Conservation (phyloP, 2,797 vertebrate genomes). For the Streptopelia turtur region DNA sequence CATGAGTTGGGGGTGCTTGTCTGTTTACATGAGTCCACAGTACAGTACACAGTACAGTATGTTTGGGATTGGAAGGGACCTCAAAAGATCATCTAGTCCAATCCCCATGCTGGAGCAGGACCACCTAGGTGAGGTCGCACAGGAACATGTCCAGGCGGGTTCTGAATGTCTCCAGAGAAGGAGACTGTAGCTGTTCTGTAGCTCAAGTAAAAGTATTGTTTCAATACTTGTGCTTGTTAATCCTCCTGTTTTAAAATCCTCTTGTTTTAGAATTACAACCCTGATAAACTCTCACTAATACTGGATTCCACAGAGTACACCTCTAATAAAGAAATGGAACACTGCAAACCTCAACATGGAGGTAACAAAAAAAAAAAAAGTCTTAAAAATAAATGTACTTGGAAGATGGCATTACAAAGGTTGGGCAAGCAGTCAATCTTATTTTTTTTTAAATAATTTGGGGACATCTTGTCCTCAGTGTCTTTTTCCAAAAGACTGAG, state of each 20-base stretch:
- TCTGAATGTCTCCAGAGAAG: no score
- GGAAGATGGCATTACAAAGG: background rate
- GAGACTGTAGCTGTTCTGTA: no score
- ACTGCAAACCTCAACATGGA: background rate
- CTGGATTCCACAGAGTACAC: background rate
- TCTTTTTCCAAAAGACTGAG: background rate
- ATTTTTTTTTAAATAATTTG: conserved; percentile 7
- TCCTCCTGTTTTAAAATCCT: background rate
- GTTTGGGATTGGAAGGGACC: no score
- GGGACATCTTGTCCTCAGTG: background rate
- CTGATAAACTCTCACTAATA: background rate
- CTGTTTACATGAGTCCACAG: background rate
- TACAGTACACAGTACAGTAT: no score
- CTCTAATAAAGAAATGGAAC: background rate
- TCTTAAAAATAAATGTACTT: background rate
- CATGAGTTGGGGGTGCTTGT: background rate
- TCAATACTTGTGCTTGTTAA: no score
- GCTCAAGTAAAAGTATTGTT: no score
- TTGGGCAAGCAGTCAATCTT: background rate
- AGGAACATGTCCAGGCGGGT: no score
- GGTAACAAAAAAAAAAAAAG: background rate
- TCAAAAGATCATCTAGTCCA: no score
- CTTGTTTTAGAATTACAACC: background rate
- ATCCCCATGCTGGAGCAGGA: no score
- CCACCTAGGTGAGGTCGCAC: no score